These are phyloP conservation scores for Gobio occitaniae DNA, from an alignment of 2,797 vertebrate genomes.

Conservation along the genomic window DNA sequence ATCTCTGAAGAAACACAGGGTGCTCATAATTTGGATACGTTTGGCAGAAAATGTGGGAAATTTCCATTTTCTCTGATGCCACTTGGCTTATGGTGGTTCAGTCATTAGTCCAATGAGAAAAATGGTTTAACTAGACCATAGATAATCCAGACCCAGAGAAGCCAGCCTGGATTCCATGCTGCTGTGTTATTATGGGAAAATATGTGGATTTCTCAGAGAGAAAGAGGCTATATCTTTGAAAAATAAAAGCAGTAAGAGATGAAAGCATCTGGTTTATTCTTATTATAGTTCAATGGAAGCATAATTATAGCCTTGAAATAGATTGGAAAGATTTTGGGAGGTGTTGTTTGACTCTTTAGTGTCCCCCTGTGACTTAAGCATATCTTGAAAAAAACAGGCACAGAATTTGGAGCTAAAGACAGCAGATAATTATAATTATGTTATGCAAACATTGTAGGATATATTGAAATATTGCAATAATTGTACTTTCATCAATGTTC, in stretches of 20 bases:
- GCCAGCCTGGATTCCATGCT: conserved; percentile 66
- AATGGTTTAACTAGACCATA: conserved; percentile 71
- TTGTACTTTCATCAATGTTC: not conserved
- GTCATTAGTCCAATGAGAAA: conserved; percentile 71
- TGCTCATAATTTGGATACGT: conserved; percentile 40
- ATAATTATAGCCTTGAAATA: conserved; percentile 53
- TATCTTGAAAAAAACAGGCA: conserved; percentile 24
- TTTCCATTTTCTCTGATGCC: conserved; percentile 69
- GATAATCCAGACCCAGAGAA: conserved; percentile 68
- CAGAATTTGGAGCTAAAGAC: not conserved
- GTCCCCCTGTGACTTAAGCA: not conserved
- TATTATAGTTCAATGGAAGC: conserved; percentile 37
- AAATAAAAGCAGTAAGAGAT: conserved; percentile 61
- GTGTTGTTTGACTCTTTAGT: conserved; percentile 16
- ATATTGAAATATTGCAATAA: conserved; percentile 1
- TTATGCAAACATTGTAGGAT: not conserved
- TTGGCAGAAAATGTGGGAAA: conserved; percentile 47
- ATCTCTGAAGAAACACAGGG: conserved; percentile 20
- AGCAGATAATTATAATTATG: conserved; percentile 6
- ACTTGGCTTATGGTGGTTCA: conserved; percentile 63
- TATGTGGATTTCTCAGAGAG: conserved; percentile 61
- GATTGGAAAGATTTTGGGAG: conserved; percentile 54
- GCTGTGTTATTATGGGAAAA: conserved; percentile 69
- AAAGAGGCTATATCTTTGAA: conserved; percentile 65
- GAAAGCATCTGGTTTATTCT: conserved; percentile 49